These are phyloP conservation scores for Sclerodermus sp. DNA, from an alignment of 2,888 invertebrate species.

Conservation along the genomic window DNA sequence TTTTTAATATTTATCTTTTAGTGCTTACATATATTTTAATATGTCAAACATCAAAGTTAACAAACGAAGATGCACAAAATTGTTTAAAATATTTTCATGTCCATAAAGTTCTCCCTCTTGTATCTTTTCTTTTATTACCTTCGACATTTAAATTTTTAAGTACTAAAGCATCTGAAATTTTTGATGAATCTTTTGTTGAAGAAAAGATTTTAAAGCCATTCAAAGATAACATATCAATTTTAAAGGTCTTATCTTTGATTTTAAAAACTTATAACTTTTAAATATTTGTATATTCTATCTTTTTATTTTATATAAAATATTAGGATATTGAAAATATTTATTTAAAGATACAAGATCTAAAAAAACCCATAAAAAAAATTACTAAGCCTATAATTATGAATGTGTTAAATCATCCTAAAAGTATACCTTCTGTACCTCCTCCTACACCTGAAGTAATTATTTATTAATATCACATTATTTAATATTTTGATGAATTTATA, in stretches of 20 bases:
- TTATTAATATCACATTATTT: too few relatives aligned
- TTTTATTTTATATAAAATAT: neutral
- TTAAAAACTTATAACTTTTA: neutral
- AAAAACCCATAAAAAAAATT: conserved; percentile 1
- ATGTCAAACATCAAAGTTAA: conserved; percentile 15
- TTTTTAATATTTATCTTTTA: conserved; percentile 8
- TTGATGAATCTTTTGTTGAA: conserved; percentile 19
- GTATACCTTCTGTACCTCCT: conserved; percentile 7
- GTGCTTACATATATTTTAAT: conserved; percentile 23
- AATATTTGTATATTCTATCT: conserved; percentile 1
- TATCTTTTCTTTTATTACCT: conserved; percentile 18
- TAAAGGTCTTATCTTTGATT: conserved; percentile 13
- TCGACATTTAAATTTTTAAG: conserved; percentile 11
- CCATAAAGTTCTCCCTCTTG: conserved; percentile 13
- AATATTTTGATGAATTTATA: too few relatives aligned
- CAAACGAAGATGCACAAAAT: conserved; percentile 14
- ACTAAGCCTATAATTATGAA: conserved; percentile 20
- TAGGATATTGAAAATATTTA: neutral
- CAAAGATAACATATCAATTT: conserved; percentile 11
- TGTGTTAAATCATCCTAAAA: conserved; percentile 16
- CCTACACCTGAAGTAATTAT: conserved; percentile 19
- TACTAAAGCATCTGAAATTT: conserved; percentile 4
- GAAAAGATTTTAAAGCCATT: conserved; percentile 13
- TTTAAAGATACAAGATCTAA: conserved; percentile 6
- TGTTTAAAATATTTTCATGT: conserved; percentile 14